Evolutionary conservation across 2,113 vertebrate species (phyloP).

Genomic region (Paedocypris sp.): DNA sequence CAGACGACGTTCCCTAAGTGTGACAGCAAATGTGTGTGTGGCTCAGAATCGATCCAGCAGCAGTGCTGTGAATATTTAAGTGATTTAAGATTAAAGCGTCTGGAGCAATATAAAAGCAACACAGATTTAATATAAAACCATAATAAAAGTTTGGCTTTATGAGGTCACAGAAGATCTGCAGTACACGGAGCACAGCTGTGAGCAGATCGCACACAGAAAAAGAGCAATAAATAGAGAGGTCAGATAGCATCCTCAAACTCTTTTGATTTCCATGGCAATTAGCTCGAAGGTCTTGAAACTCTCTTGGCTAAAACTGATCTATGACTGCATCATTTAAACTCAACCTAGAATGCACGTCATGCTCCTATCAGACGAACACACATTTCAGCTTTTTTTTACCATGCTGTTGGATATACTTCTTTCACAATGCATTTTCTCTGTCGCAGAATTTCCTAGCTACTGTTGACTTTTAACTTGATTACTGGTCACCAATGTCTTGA

Average conservation of each 20-base stretch:
- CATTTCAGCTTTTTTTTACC: not conserved
- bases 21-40: not conserved
- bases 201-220: not conserved
- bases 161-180: slow-evolving; percentile 10
- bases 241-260: not conserved
- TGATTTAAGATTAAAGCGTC: slow-evolving; percentile 10
- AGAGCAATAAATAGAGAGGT: not conserved
- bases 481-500: too few relatives aligned
- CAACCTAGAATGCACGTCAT: not conserved
- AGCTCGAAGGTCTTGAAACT: too few relatives aligned
- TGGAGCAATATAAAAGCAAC: slow-evolving; percentile 27
- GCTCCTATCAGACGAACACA: too few relatives aligned
- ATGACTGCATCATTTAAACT: not conserved
- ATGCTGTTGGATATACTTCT: not conserved
- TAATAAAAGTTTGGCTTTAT: slow-evolving; percentile 30
- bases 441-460: too few relatives aligned
- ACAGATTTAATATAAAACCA: slow-evolving; percentile 21
- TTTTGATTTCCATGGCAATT: not conserved
- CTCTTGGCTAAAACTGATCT: too few relatives aligned
- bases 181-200: not conserved
- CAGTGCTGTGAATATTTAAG: slow-evolving; percentile 8
- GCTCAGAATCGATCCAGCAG: slow-evolving; percentile 6
- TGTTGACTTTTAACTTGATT: too few relatives aligned
- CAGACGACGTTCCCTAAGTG: not conserved
- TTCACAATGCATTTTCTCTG: too few relatives aligned